Base-by-base conservation (phyloP, 2,797 vertebrate genomes). In the Neomorphus geoffroyi region DNA sequence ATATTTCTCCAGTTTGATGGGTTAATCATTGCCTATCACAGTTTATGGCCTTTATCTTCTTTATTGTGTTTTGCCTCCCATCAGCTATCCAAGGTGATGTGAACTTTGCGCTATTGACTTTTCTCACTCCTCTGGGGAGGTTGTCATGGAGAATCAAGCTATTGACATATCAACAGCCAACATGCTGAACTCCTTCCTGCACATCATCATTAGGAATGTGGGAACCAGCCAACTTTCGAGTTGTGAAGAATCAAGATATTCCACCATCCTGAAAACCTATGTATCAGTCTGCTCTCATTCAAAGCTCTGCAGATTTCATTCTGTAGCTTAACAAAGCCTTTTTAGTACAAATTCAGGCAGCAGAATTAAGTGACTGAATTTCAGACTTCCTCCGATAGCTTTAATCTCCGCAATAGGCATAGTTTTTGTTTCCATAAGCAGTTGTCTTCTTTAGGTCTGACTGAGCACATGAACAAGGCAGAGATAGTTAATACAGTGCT, bases 1-100 rank as follows among this genome's bases (percentile, higher is more conserved):
- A 80, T 97, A 97, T 98, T 98, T 98, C 98, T 96, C 95, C 96
- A 86, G 96, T 93, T 96, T 98, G 98, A 98, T 98, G 96, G 98
- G 97, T 97, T 98, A 98, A 98, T 98, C 96, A 94, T 88, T 93
- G 71, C 95, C 97, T 96, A 97, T 96, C 97, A 90, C 82, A 88
- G 95, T 98, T 98, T 98, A 98, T 97, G 88, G 94, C 86, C 81
- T 96, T 80, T 90, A 91, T 94, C 85, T 92, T 86, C 92, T 97
- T 96, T 97, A 97, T 96, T 97, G 97, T 97, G 96, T 96, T 96
- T 97, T 97, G 86, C 92, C 85, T 97, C 93, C 95, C 84, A 97
- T 97, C 96, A 91, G 96, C 97, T 97, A 95, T 96, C 94, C 90
- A 97, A 98, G 97, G 97, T 97, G 98, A 98, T 97, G 92, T 97